Base-by-base conservation (phyloP, 2,797 vertebrate genomes). In the Microctenopoma stevenorrisi region DNA sequence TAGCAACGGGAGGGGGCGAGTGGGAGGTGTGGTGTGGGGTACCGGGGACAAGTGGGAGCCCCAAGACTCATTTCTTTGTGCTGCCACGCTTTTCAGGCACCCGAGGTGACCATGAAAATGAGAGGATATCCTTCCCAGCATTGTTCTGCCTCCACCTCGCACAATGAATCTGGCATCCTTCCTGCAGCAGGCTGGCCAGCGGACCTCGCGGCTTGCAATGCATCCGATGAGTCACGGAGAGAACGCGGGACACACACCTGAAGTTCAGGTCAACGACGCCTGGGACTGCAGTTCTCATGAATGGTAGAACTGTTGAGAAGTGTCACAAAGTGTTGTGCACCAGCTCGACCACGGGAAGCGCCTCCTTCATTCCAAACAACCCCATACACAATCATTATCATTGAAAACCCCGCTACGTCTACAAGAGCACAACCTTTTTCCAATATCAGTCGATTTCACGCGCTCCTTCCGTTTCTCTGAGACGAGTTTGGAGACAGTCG, bases 121-220 rank as follows among this genome's bases (percentile, higher is more conserved):
- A 82, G 86, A 94, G 94, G 93, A 94, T 91, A 93, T 93, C 92
- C 79, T 92, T 91, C 76, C 86, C 86, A 51, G 87, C 77, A 91
- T 91, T 87, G 92, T 90, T 91, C 85, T 77, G 65, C 84, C 84
- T 80, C 73, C 28, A 74, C 64, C 82, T 75, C 88, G n/a, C 85
- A 93, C 88, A 93, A 92, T 89, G 88, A 77, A 81, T 51, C 65
- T 51, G 77, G 90, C 91, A 91, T 94, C 94, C 94, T 93, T 91
- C 85, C 73, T 79, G 82, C 66, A 4, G 64, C 68, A 60, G 38
- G 61, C 76, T 43, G 86, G 48, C 58, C 14, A 35, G 74, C 56
- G 18, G 15, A 60, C 54, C 60, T 59, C 63, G 10, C 52, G 44
- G 15, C 22, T 53, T 57, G 68, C 15, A 38, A 40, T 55, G 60